Evolutionary conservation across 2,888 invertebrate species (phyloP).

Genomic region (Mystacides longicornis): DNA sequence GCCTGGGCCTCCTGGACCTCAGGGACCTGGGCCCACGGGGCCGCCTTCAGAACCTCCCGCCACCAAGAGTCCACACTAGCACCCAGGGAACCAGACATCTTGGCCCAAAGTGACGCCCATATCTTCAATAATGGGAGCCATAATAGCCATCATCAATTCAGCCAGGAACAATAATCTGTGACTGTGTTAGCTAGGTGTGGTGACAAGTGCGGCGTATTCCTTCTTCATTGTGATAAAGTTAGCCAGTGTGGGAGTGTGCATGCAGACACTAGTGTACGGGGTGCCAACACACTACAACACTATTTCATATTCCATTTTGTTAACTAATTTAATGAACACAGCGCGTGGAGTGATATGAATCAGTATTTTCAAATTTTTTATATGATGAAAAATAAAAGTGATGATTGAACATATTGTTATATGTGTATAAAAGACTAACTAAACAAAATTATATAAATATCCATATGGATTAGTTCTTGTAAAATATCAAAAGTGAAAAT

Average conservation of each 20-base stretch:
- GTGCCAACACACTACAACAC: background rate
- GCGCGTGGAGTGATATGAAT: conserved; percentile 2
- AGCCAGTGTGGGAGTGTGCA: background rate
- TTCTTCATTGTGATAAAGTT: background rate
- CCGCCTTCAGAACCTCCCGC: conserved; percentile 46
- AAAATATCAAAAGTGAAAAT: background rate
- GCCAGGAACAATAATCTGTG: background rate
- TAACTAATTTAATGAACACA: background rate
- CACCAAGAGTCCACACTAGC: conserved; percentile 26
- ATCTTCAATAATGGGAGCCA: background rate
- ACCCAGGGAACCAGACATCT: conserved; percentile 10
- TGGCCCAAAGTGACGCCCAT: conserved; percentile 6
- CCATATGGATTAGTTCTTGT: too few relatives aligned
- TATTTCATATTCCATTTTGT: background rate
- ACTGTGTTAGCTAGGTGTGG: background rate
- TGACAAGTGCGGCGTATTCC: background rate
- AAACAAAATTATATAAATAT: background rate
- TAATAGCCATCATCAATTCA: background rate
- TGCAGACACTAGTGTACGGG: background rate
- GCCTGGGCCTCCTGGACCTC: conserved; percentile 38
- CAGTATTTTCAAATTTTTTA: conserved; percentile 1
- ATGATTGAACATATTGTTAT: background rate
- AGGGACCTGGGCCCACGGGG: conserved; percentile 46
- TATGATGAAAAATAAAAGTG: background rate
- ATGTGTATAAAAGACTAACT: conserved; percentile 1